phyloP scores from a whole-genome alignment of 1,140 invertebrate species.

The Euwallacea similis region DNA sequence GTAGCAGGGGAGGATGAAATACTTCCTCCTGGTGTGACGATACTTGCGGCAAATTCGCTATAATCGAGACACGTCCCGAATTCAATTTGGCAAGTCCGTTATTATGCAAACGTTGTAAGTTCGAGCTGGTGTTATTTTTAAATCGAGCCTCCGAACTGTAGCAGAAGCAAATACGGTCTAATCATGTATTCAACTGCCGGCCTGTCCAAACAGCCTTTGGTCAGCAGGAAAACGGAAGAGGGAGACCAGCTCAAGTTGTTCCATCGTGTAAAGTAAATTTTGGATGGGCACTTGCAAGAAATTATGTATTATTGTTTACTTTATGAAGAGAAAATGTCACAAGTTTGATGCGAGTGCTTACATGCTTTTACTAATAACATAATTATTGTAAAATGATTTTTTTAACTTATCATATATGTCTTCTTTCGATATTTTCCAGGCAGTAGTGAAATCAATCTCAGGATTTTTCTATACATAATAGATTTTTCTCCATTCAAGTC shows the following conservation, averaged over 20 bases:
- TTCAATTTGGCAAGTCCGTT: constrained; percentile 13
- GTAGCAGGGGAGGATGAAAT: neutral
- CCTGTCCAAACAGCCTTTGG: constrained; percentile 47
- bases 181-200: constrained; percentile 44
- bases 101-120: constrained; percentile 14
- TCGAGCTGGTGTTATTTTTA: constrained; percentile 22
- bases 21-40: neutral
- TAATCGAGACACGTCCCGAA: neutral
- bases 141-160: constrained; percentile 8
- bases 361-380: too few species aligned
- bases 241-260: constrained; percentile 16
- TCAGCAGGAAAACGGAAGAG: constrained; percentile 37
- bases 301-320: constrained; percentile 14
- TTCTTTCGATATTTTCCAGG: too few species aligned
- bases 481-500: too few species aligned
- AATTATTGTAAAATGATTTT: too few species aligned
- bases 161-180: constrained; percentile 31
- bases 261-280: constrained; percentile 17
- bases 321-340: constrained; percentile 2
- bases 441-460: too few species aligned
- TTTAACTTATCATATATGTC: too few species aligned
- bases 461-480: too few species aligned
- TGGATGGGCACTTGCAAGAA: constrained; percentile 13
- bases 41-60: neutral
- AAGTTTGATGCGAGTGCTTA: neutral